Evolutionary conservation across 2,113 vertebrate genomes (phyloP), one percentile per base, ranked within the genome.

Genomic region (Rhipidura dahli): DNA sequence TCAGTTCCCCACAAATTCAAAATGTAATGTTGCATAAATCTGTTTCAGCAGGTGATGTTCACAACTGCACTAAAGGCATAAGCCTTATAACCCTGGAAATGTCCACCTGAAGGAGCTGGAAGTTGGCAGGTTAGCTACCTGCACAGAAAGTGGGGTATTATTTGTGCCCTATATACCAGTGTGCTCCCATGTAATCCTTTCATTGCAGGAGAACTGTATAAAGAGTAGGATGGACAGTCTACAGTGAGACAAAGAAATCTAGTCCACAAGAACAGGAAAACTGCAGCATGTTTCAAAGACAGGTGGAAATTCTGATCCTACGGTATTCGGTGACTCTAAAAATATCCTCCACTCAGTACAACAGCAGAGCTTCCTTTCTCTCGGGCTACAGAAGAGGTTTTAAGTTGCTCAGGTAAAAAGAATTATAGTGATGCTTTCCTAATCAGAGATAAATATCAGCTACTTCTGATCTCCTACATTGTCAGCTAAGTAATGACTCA

Each of bases 381-480:
- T 83, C 56, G 89, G 61, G 87, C 93, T 95, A 80, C 96, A 97
- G 49, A 50, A 94, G 83, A 69, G 70, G 87, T 96, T 97, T 98
- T 94, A 91, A 92, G 50, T 98, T 97, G 85, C 94, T 77, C 45
- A 76, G 61, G 95, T 93, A 89, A 96, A 97, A 97, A 94, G 87
- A 97, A 88, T 50, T 79, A 49, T 35, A 73, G 66, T 57, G 49
- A 85, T 94, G 68, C 49, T 87, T 94, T 96, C 87, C 93, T 90
- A 92, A 93, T 93, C 80, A 81, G 89, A 96, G 97, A 98, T 96
- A 98, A 97, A 64, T 87, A 98, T 97, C 97, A 79, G 73, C 83
- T 94, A 66, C 95, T 96, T 96, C 79, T 93, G 83, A 90, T 96
- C 85, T 91, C 60, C 76, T 91, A 63, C 72, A 92, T 92, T 98